A percentile compares a stretch with the other conserved stretches of the same genome.
Conservation (phyloP, 2,113 vertebrate genomes). For the Glareola pratincola region DNA sequence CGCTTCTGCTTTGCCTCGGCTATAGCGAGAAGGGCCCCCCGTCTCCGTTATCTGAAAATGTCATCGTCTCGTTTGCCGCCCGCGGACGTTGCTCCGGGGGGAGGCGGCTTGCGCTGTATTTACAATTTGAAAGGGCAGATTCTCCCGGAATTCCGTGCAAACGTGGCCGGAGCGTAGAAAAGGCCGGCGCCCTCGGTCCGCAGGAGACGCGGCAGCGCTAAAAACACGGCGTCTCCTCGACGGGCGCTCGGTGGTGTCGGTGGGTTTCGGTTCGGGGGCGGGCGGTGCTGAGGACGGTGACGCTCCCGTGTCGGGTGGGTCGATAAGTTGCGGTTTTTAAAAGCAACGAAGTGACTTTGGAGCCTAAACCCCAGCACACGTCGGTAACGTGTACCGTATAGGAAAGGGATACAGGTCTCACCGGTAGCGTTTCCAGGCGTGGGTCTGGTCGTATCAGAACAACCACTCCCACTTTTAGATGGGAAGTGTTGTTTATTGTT, state of each 20-base stretch:
- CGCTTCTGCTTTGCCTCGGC: neutral
- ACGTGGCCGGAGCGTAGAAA: rapidly evolving
- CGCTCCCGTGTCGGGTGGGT: rapidly evolving
- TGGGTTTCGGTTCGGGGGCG: neutral
- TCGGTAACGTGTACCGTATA: rapidly evolving
- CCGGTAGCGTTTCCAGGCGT: neutral
- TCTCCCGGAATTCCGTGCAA: rapidly evolving
- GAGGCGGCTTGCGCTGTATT: rapidly evolving
- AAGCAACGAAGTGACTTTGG: rapidly evolving
- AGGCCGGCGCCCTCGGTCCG: neutral
- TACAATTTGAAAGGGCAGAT: rapidly evolving
- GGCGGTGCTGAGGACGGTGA: neutral
- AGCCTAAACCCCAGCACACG: rapidly evolving
- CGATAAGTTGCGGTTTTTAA: rapidly evolving
- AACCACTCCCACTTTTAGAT: neutral
- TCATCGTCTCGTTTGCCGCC: rapidly evolving
- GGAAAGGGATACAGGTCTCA: rapidly evolving
- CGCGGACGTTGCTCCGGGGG: neutral
- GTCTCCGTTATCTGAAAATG: neutral
- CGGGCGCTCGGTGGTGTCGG: rapidly evolving
- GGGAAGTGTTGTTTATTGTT: rapidly evolving
- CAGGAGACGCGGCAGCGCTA: rapidly evolving
- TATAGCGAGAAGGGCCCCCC: neutral
- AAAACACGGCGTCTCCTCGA: rapidly evolving
- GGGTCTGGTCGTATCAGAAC: rapidly evolving